A percentile compares a stretch with the other conserved stretches of the same genome.
Conservation (phyloP, 2,888 invertebrate species). For the Tromatobia lineatoria region DNA sequence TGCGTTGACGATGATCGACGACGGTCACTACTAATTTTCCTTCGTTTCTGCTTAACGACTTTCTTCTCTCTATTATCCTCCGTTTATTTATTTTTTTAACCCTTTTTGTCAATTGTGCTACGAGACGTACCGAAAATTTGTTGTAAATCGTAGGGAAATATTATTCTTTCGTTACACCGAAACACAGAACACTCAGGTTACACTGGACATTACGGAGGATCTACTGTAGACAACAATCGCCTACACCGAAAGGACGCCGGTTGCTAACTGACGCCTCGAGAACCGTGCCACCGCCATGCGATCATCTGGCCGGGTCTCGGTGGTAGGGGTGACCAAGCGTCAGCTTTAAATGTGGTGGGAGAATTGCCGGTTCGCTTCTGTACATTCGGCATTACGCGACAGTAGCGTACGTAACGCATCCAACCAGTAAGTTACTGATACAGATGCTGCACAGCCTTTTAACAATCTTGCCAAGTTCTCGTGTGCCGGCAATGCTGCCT, state of each 20-base stretch:
- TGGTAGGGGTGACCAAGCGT: conserved; percentile 59
- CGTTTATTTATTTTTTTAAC: not conserved
- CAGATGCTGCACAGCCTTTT: not conserved
- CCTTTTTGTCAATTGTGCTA: not conserved
- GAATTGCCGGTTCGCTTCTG: conserved; percentile 40
- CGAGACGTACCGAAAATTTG: not conserved
- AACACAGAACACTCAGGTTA: conserved; percentile 72
- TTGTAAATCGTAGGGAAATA: conserved; percentile 1
- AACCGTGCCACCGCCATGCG: conserved; percentile 75
- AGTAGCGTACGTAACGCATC: conserved; percentile 47
- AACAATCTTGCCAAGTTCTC: conserved; percentile 3
- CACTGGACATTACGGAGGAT: conserved; percentile 75
- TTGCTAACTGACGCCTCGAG: conserved; percentile 84
- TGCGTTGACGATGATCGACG: conserved; percentile 25
- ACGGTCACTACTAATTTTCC: conserved; percentile 3
- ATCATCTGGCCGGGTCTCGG: conserved; percentile 80
- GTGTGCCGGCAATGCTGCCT: not conserved
- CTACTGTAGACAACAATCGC: conserved; percentile 61
- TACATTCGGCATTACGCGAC: conserved; percentile 42
- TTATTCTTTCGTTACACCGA: conserved; percentile 38
- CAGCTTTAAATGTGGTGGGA: conserved; percentile 51
- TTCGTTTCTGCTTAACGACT: not conserved
- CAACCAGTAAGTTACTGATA: not conserved
- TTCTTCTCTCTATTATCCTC: not conserved
- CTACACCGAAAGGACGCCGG: conserved; percentile 80